Base-by-base conservation (phyloP, 2,113 vertebrate genomes). In the Erythrocercus mccallii region DNA sequence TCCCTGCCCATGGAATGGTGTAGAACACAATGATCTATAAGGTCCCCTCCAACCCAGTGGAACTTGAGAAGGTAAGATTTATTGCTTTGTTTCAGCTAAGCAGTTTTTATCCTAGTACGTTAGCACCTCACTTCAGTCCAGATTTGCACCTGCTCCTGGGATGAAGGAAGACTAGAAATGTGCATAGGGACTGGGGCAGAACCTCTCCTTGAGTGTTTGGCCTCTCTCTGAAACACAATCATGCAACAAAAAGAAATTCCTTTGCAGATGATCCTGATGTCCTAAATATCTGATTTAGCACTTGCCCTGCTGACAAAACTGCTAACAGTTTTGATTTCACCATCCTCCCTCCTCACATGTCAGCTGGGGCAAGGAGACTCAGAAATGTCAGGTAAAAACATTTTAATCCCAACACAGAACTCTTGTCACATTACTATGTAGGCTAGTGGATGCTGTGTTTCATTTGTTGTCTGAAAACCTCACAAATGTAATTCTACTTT, bases 341-440 rank as follows among this genome's bases (percentile, higher is more conserved):
- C 54, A 40, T 31, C 11, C 5, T 10, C 5, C 4, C 24, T 2
- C 11, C 30, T 47, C 62, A 21, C 8, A n/a, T 18, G 25, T 19
- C 48, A 62, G 7, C 25, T 70, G 48, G 40, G 50, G 31, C 37
- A 76, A n/a, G n/a, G n/a, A 61, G 33, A 28, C 10, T 77, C 23
- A 5, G 60, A 65, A 58, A 56, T 45, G 13, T 37, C 30, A 35
- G 35, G 31, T 56, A 45, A 54, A 24, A 23, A 31, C 1, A 1
- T 20, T 81, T 23, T 44, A 16, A 56, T 81, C 38, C 22, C 40
- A 38, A 38, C 20, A 15, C 12, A 11, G 30, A 79, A 76, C 8
- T 33, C 69, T 23, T 38, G 51, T 45, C 51, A 24, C 19, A 8
- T 1, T 56, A 50, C 28, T 18, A 5, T 2, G 9, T 0, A 10